A percentile compares a stretch with the other conserved stretches of the same genome.
Conservation (phyloP, 2,113 vertebrate genomes). For the Stercorarius parasiticus region DNA sequence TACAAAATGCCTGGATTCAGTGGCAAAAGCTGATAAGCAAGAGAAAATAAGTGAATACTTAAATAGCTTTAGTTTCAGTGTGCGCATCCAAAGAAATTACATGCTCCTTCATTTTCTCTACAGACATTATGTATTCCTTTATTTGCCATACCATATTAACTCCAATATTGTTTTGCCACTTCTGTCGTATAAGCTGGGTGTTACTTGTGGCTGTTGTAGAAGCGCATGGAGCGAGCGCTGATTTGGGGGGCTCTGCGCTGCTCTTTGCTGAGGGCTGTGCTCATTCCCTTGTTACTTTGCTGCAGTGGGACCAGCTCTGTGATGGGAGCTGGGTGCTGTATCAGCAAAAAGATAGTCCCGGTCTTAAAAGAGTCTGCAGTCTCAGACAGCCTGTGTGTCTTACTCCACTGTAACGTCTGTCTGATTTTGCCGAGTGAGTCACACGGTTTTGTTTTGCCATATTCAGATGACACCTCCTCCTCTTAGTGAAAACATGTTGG, state of each 20-base stretch:
- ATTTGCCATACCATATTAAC: neutral
- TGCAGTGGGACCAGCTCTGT: neutral
- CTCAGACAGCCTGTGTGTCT: neutral
- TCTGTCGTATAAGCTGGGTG: neutral
- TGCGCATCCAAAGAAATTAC: neutral
- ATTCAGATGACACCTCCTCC: slow-evolving; percentile 57
- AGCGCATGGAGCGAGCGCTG: neutral
- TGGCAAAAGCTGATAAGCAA: neutral
- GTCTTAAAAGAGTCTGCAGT: neutral
- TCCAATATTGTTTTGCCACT: neutral
- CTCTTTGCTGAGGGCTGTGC: neutral
- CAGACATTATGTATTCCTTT: neutral
- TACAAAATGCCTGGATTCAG: neutral
- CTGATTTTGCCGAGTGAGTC: slow-evolving; percentile 21
- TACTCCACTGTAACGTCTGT: neutral
- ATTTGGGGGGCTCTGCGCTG: neutral
- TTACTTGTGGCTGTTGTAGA: neutral
- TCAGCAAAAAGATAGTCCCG: neutral
- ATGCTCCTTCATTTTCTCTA: neutral
- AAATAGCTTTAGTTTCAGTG: neutral
- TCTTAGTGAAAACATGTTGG: slow-evolving; percentile 42
- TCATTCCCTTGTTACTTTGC: accelerated
- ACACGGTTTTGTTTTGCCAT: slow-evolving; percentile 50
- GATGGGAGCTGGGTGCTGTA: neutral
- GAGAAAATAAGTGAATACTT: neutral